Base-by-base conservation (phyloP, 2,888 invertebrate genomes). In the Muscina levida region DNA sequence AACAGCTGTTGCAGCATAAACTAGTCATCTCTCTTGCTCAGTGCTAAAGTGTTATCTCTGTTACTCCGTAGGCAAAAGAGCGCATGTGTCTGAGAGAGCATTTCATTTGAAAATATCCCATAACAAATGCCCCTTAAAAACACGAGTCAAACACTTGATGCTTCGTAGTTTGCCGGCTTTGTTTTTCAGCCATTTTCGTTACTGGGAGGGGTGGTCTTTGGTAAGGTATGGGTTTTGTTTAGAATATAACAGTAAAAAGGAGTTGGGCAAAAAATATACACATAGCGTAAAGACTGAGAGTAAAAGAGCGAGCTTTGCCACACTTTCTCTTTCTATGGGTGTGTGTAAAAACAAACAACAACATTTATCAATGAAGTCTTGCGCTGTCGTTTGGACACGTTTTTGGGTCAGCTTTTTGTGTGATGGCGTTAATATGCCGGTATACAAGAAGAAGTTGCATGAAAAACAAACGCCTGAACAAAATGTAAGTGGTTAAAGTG, bases 21-120 rank as follows among this genome's bases (percentile, higher is more conserved):
- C 46, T 62, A 76, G 72, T 80, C 70, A 82, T 84, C 76, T 79
- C 79, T 68, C 56, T 11, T n/a, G 1, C 11, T 68, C 10, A 15
- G 0, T 17, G 22, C 8, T 3, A n/a, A 5, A 31, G 31, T 37
- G 39, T 53, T 46, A 11, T 80, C 72, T 66, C 80, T 39, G 22
- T 79, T 74, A 22, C 56, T 57, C 77, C 8, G 17, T 19, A n/a
- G n/a, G 15, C 24, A 2, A 0, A 8, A 83, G 1, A 72, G 85
- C 86, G 86, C 88, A 86, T 82, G 85, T 72, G 11, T 39, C 59
- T 26, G 62, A 37, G 81, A 79, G 80, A 84, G 83, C n/a, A n/a
- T n/a, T n/a, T n/a, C n/a, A n/a, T n/a, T n/a, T n/a, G n/a, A 83
- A 59, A 85, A 88, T 87, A 86, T 88, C 88, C 88, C 88, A 87